Conservation (phyloP, 2,888 invertebrate species). For the Noctua janthina region DNA sequence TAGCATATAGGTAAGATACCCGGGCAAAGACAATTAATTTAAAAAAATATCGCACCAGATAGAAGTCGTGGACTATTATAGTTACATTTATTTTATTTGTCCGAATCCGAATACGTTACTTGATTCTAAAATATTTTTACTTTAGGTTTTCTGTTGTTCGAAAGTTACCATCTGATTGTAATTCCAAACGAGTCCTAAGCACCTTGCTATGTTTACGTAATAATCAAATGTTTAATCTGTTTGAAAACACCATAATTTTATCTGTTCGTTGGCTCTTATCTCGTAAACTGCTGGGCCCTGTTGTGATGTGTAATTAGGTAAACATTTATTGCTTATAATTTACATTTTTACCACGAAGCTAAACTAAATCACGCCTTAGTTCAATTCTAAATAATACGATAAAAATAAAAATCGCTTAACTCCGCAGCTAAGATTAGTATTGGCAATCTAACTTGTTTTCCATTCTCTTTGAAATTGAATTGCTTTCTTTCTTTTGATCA, state of each 20-base stretch:
- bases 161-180: conserved; percentile 5
- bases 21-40: not conserved
- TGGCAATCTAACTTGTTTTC: not conserved
- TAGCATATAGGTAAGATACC: not conserved
- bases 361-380: not conserved
- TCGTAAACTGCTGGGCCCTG: conserved; percentile 27
- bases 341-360: not conserved
- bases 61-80: too few species aligned
- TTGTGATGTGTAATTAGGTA: conserved; percentile 1
- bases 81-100: conserved; percentile 1
- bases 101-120: not conserved
- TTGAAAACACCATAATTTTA: conserved; percentile 26
- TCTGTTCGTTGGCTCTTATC: conserved; percentile 41
- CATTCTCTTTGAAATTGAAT: not conserved
- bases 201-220: not conserved
- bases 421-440: not conserved
- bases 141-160: not conserved
- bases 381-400: conserved; percentile 2
- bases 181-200: conserved; percentile 6
- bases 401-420: not conserved
- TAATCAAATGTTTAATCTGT: conserved; percentile 17
- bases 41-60: not conserved
- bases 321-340: conserved; percentile 14
- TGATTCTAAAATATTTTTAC: not conserved
- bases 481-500: too few species aligned